phyloP scores from a whole-genome alignment of 2,797 vertebrate species.

The Iguana delicatissima region DNA sequence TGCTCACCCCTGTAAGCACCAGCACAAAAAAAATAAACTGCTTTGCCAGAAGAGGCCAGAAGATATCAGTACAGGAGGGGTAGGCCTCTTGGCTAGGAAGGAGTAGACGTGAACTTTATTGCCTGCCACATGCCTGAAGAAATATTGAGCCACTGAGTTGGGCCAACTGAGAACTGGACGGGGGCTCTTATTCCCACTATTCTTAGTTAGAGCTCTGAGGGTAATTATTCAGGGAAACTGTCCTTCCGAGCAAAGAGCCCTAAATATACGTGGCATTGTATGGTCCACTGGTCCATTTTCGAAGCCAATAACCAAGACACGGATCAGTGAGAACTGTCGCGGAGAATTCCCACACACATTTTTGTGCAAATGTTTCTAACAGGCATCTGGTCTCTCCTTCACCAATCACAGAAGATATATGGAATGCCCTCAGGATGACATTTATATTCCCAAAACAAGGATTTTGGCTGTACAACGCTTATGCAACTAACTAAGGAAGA shows the following conservation, averaged over 20 bases:
- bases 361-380: constrained; percentile 65
- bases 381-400: constrained; percentile 39
- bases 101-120: constrained; percentile 63
- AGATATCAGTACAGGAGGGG: not conserved
- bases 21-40: constrained; percentile 37
- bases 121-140: constrained; percentile 67
- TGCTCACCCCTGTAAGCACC: not conserved
- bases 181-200: constrained; percentile 61
- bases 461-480: constrained; percentile 31
- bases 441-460: constrained; percentile 26
- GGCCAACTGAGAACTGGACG: constrained; percentile 46
- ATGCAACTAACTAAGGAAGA: constrained; percentile 11
- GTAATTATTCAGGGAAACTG: constrained; percentile 71
- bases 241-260: constrained; percentile 64
- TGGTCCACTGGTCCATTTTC: constrained; percentile 62
- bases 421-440: no score
- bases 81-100: constrained; percentile 61
- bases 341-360: constrained; percentile 61
- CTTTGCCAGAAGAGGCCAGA: not conserved
- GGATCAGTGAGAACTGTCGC: constrained; percentile 65
- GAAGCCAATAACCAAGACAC: constrained; percentile 73
- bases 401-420: constrained; percentile 30
- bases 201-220: constrained; percentile 62
- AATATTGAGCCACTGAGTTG: constrained; percentile 66
- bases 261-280: constrained; percentile 70